Evolutionary conservation across 2,113 vertebrate species (phyloP).

Genomic region (Ceyx melanurus): DNA sequence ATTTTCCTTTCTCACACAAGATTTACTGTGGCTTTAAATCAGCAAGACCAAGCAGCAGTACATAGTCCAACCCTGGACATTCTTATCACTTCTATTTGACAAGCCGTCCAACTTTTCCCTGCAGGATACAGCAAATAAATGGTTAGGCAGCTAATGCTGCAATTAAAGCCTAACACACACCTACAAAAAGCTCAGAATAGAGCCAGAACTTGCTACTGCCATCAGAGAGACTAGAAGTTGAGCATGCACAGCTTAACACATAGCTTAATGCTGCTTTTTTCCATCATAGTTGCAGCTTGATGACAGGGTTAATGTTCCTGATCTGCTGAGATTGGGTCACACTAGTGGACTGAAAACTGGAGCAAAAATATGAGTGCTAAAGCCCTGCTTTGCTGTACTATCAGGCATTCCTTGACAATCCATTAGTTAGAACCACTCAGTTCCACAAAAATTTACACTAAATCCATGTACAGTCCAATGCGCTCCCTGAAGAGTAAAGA

Average conservation of each 20-base stretch:
- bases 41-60: not conserved
- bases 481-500: not conserved
- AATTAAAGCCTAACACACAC: not conserved
- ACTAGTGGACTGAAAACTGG: not conserved
- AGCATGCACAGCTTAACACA: not conserved
- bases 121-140: not conserved
- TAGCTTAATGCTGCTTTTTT: not conserved
- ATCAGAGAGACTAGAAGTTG: not conserved
- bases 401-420: not conserved
- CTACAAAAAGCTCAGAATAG: not conserved
- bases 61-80: not conserved
- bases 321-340: not conserved
- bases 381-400: not conserved
- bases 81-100: not conserved
- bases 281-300: not conserved
- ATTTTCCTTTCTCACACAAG: not conserved
- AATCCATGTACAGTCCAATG: not conserved
- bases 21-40: not conserved
- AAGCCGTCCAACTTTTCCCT: not conserved
- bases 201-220: not conserved
- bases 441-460: not conserved
- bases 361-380: not conserved
- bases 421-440: not conserved
- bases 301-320: not conserved
- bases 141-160: not conserved